These are phyloP conservation scores for Andrena bucephala DNA, from an alignment of 2,888 invertebrate genomes.

Conservation along the genomic window DNA sequence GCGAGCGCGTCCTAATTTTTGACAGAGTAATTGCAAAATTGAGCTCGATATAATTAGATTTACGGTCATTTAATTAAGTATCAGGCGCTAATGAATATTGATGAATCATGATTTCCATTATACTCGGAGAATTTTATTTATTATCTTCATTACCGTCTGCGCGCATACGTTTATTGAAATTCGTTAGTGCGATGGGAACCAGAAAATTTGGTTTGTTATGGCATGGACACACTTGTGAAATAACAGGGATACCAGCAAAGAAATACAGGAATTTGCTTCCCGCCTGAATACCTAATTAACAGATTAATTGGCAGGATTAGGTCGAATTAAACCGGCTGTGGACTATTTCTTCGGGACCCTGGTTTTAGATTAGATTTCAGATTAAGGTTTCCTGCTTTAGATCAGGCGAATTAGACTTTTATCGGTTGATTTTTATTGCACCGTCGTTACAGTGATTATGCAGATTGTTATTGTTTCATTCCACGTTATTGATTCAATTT, in stretches of 20 bases:
- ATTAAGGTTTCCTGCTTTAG: not conserved
- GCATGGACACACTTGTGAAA: not conserved
- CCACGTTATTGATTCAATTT: not conserved
- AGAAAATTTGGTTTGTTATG: not conserved
- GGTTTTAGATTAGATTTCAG: not conserved
- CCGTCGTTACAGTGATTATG: not conserved
- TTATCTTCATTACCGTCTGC: not conserved
- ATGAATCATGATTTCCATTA: conserved; percentile 4
- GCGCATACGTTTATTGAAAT: not conserved
- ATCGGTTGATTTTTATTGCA: not conserved
- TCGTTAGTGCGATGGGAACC: not conserved
- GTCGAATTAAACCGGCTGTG: not conserved
- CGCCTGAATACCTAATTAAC: not conserved
- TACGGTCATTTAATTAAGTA: not conserved
- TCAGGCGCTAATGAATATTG: not conserved
- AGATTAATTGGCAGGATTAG: conserved; percentile 27
- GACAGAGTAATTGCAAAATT: not conserved
- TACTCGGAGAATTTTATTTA: not conserved
- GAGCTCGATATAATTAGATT: not conserved
- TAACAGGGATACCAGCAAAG: not conserved
- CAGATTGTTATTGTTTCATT: not conserved
- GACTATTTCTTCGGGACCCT: not conserved
- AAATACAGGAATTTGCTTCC: not conserved
- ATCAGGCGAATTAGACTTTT: not conserved
- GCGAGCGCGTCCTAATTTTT: not conserved